A percentile compares a stretch with the other conserved stretches of the same genome.
Conservation (phyloP, 2,888 invertebrate genomes). For the Xanthorhoe designata region DNA sequence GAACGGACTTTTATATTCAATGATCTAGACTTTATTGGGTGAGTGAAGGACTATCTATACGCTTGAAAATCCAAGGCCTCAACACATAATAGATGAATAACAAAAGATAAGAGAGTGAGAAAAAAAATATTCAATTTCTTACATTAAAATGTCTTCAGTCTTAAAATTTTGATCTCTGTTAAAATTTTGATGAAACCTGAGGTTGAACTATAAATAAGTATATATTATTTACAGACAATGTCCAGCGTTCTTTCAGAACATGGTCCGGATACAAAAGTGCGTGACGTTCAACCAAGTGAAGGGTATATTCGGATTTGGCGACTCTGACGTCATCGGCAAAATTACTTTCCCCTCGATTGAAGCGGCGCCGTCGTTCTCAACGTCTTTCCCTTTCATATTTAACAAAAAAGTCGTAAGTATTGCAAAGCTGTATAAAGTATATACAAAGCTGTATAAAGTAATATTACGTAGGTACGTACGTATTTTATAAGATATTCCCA, state of each 20-base stretch:
- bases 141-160: no score
- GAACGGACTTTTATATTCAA: conserved; percentile 99
- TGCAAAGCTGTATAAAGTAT: no score
- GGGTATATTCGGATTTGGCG: conserved; percentile 99
- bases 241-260: conserved; percentile 96
- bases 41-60: conserved; percentile 57
- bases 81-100: not conserved
- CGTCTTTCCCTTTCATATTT: conserved; percentile 96
- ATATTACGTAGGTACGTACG: no score
- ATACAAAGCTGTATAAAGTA: not conserved
- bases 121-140: no score
- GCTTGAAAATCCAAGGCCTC: not conserved
- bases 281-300: conserved; percentile 99
- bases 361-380: conserved; percentile 96
- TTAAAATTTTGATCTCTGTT: no score
- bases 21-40: conserved; percentile 97
- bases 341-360: conserved; percentile 98
- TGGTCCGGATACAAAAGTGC: conserved; percentile 95
- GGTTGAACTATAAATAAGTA: not conserved
- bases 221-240: conserved; percentile 86
- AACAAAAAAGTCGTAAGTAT: conserved; percentile 88
- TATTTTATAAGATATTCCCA: no score
- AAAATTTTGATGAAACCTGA: not conserved
- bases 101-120: no score
- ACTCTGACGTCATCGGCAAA: conserved; percentile 98